Evolutionary conservation across 2,113 vertebrate genomes (phyloP), one percentile per base, ranked within the genome.

Genomic region (Lamprologus speciosus): DNA sequence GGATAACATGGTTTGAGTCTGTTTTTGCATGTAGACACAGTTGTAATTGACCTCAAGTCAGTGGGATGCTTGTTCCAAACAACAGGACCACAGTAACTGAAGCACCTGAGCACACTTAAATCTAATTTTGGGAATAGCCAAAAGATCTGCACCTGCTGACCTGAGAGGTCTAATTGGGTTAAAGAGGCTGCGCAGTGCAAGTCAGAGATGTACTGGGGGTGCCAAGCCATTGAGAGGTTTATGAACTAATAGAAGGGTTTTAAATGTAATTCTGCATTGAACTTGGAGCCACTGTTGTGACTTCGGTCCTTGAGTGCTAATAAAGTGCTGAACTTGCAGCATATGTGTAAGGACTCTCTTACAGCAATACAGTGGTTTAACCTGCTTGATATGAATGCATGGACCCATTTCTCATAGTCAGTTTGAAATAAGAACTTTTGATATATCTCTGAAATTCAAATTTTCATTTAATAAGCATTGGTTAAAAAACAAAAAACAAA

Each of bases 401-500:
- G n/a, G 35, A 68, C 35, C 35, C 11, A 23, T 68, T 68, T 68
- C 5, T 40, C 63, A 68, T 40, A 40, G 63, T 68, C 63, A 23
- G 63, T 40, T 68, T 68, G 63, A 68, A 68, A 68, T 40, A 68
- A 68, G 19, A 40, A 40, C 35, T 40, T 40, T 68, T 40, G 11
- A 68, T 68, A 68, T 4, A 26, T 9, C 12, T 14, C 65, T 42
- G 37, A 26, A 16, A 42, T 70, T 70, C 8, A 42, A 42, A 70
- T 16, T 42, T 70, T 42, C 37, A 42, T 42, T 70, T 40, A 23
- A 40, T 42, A 70, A 9, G n/a, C 12, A 42, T 16, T 23, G 37
- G 8, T 21, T 33, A 33, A 6, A 23, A 42, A 26, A 55, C 8
- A 13, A 0, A 3, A 1, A 1, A 1, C 10, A 10, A 1, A 5